A percentile compares a stretch with the other conserved stretches of the same genome.
phyloP scores from a whole-genome alignment of 2,113 vertebrate species.

The Todiramphus chloris region DNA sequence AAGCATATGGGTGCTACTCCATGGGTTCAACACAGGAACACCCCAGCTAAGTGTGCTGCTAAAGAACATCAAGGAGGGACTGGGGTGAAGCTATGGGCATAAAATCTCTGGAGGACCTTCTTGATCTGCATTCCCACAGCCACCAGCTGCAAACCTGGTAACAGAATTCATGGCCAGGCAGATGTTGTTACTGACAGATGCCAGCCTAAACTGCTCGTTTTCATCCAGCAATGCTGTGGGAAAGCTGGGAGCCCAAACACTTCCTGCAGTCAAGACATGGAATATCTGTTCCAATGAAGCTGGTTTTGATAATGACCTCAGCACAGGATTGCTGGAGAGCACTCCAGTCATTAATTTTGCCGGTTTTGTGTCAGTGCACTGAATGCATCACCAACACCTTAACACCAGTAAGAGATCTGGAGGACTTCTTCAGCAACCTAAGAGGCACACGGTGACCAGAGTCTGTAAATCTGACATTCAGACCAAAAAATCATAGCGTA shows the following conservation, averaged over 20 bases:
- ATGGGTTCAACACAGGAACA: not conserved
- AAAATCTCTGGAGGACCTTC: not conserved
- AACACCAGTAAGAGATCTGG: not conserved
- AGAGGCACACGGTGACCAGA: not conserved
- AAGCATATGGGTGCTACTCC: not conserved
- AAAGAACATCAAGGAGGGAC: not conserved
- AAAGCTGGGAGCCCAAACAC: not conserved
- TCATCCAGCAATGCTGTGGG: not conserved
- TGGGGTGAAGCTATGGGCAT: not conserved
- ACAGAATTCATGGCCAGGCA: not conserved
- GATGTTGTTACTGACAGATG: not conserved
- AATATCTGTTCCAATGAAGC: not conserved
- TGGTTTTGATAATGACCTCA: not conserved
- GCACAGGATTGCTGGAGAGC: not conserved
- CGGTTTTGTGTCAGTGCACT: not conserved
- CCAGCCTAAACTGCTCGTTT: not conserved
- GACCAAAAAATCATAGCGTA: not conserved
- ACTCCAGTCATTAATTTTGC: not conserved
- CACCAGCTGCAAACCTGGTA: not conserved
- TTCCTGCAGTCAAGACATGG: not conserved
- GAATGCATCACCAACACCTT: too few relatives aligned
- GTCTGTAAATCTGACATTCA: not conserved
- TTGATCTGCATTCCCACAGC: not conserved
- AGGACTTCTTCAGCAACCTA: not conserved
- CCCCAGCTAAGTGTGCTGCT: not conserved